phyloP scores from a whole-genome alignment of 2,113 vertebrate genomes.

The Indicator indicator region DNA sequence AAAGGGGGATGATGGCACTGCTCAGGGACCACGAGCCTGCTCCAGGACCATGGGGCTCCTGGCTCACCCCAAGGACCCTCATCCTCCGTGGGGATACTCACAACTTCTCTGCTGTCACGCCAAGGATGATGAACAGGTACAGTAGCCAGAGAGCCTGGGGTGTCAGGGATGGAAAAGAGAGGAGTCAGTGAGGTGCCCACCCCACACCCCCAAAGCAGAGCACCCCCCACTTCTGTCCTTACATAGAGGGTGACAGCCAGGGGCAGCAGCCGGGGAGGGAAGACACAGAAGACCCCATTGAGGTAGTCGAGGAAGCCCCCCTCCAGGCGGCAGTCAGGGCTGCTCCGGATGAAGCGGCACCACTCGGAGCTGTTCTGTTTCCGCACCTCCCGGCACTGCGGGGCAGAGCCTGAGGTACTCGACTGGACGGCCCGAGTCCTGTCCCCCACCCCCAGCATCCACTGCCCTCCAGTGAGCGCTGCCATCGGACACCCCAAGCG shows the following conservation, averaged over 20 bases:
- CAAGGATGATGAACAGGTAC: slow-evolving; percentile 83
- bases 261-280: slow-evolving; percentile 81
- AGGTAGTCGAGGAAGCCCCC: slow-evolving; percentile 90
- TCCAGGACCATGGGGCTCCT: background rate
- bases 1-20: background rate
- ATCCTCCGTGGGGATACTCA: slow-evolving; percentile 60
- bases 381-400: slow-evolving; percentile 86
- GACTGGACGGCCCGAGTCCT: accelerated
- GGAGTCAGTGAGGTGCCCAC: background rate
- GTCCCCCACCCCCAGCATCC: accelerated
- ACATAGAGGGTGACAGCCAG: slow-evolving; percentile 83
- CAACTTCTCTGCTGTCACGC: slow-evolving; percentile 84
- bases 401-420: background rate
- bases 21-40: accelerated
- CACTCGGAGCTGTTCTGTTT: slow-evolving; percentile 76
- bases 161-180: background rate
- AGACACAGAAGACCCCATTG: slow-evolving; percentile 82
- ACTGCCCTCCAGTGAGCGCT: accelerated
- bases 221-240: background rate
- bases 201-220: accelerated
- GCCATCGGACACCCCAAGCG: accelerated
- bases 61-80: background rate
- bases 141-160: slow-evolving; percentile 81
- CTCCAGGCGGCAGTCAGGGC: slow-evolving; percentile 79
- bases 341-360: slow-evolving; percentile 85